These are phyloP conservation scores for Malacoraja senta DNA, from an alignment of 2,797 vertebrate species.

Conservation along the genomic window DNA sequence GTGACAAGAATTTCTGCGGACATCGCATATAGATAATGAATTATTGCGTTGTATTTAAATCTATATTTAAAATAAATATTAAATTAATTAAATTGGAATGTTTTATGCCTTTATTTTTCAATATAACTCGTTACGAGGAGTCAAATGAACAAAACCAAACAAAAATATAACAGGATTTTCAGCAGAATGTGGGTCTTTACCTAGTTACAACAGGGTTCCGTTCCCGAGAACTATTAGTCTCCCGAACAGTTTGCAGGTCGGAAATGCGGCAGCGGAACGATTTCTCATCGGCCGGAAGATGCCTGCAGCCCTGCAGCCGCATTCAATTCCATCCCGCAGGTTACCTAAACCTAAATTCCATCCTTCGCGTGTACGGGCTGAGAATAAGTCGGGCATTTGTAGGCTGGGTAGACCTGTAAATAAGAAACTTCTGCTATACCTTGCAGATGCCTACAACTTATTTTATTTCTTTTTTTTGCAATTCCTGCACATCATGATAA, in stretches of 20 bases:
- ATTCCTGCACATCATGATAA: neutral
- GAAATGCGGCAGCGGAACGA: too few species aligned
- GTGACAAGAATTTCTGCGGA: too few species aligned
- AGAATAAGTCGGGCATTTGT: too few species aligned
- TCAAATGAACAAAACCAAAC: neutral
- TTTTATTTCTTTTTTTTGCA: neutral
- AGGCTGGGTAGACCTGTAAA: neutral
- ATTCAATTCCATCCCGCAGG: too few species aligned
- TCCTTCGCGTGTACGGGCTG: too few species aligned
- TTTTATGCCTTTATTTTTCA: neutral
- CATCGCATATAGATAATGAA: neutral
- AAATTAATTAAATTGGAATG: neutral
- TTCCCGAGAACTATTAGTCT: too few species aligned
- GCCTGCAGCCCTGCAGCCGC: too few species aligned
- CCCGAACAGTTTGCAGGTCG: too few species aligned
- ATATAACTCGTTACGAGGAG: neutral
- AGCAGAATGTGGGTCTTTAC: too few species aligned
- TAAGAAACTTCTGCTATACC: neutral
- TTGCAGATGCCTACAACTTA: neutral
- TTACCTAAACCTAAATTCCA: too few species aligned
- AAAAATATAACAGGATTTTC: neutral
- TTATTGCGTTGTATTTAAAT: constrained; percentile 22
- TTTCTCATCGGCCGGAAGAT: too few species aligned
- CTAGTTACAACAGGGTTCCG: too few species aligned
- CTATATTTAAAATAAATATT: neutral